Base-by-base conservation (phyloP, 1,140 invertebrate species). In the Linepithema humile region DNA sequence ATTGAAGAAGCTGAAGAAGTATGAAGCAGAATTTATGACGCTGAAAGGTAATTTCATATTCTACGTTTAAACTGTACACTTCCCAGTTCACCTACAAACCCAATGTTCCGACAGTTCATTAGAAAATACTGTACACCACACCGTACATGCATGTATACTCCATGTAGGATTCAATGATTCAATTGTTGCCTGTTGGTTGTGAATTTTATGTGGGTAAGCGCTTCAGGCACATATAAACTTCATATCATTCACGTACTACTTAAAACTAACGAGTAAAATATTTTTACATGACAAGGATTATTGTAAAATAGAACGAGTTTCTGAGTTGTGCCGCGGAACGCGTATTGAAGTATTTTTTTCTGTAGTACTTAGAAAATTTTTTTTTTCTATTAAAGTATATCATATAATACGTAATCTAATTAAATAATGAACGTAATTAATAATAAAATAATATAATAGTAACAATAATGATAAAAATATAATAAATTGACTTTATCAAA, bases 1-100 rank as follows among this genome's bases (percentile, higher is more conserved):
- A 94, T 97, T 99, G 60, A 99, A 99, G 93, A 98, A 98, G 92
- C 93, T 99, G 72, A 98, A 97, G 93, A 99, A 99, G 92, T 99
- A 99, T 92, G 98, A 99, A 93, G 97, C 97, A 85, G 99, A 99
- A 92, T 99, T 98, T 94, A 94, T 96, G 80, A 94, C 96, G 20
- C 95, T 97, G 29, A 98, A 98, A 96, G 96, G 96, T 97, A 95
- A 93, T 86, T 95, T 92, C 86, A 92, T 95, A 85, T 94, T 94
- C 92, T 94, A 94, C 83, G 91, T 95, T 91, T 94, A 78, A 94
- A 88, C 20, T 32, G 62, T 62, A 64, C 32, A 64, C 10, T 59
- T 32, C 26, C 59, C 59, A 32, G 20, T 88, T 53, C 45, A 75
- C 65, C 12, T 74, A 60, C 77, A 69, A 59, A 78, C 35, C n/a